phyloP scores from a whole-genome alignment of 2,888 invertebrate genomes.

The Tenthredo amoena region DNA sequence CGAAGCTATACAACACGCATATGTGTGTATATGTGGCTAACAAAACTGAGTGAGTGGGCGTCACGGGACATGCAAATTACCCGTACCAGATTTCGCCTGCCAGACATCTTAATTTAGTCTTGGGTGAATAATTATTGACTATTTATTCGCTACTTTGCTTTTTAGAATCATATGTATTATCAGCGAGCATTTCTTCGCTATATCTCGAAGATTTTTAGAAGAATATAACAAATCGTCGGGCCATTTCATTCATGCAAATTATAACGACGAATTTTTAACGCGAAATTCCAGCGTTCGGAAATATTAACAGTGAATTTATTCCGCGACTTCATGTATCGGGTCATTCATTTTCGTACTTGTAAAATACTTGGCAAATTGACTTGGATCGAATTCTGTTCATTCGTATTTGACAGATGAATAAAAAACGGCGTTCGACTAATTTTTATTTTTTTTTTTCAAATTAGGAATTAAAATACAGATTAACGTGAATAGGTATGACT shows the following conservation, averaged over 20 bases:
- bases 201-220: not conserved
- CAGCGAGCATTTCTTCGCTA: too few relatives aligned
- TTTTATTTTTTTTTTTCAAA: not conserved
- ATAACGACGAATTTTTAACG: not conserved
- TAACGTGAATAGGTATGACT: not conserved
- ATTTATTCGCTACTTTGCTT: not conserved
- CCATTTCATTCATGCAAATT: not conserved
- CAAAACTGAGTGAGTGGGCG: conserved; percentile 72
- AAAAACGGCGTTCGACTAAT: not conserved
- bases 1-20: not conserved
- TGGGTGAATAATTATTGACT: conserved; percentile 62
- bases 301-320: not conserved
- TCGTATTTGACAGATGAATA: not conserved
- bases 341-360: not conserved
- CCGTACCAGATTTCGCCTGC: conserved; percentile 75
- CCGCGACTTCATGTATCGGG: not conserved
- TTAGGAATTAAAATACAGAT: not conserved
- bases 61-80: conserved; percentile 76
- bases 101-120: conserved; percentile 75
- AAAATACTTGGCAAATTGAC: not conserved
- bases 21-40: conserved; percentile 46
- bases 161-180: too few relatives aligned
- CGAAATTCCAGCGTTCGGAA: not conserved
- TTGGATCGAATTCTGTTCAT: not conserved
- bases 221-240: not conserved